Evolutionary conservation across 2,888 invertebrate species (phyloP), one percentile per base, ranked within the genome.

Genomic region (Nasonia oneida): DNA sequence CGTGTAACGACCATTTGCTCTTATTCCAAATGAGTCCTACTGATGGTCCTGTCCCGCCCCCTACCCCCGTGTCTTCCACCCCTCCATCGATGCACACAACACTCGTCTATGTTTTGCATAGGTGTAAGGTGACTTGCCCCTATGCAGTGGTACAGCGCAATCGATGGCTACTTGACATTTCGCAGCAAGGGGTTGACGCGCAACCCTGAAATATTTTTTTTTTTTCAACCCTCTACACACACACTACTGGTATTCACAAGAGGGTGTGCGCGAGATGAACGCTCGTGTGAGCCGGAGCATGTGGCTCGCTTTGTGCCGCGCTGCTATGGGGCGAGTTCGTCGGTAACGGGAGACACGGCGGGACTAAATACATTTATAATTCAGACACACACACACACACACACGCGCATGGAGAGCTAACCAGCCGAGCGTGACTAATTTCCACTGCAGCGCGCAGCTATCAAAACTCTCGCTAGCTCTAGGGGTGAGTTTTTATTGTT

Each of bases 81-180:
- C 42, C 23, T 29, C 23, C 64, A 64, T 5, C 64, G 64, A 10
- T 29, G 29, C 4, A 37, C 37, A 4, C 23, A 29, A 23, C n/a
- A 23, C 64, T 10, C n/a, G 64, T 3, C 37, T 37, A 33, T 67
- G 29, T 29, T 12, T 42, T 67, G 5, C 14, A 1, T 14, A 29
- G 67, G 67, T 42, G 10, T 42, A 42, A 42, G 67, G 67, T 14
- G 14, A 29, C 12, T 10, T 23, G 33, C 37, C 4, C 33, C 10
- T 23, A 29, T 33, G 2, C 29, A 10, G 39, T 39, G 10, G 14
- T 14, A 29, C 64, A 42, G 42, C 64, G 57, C 53, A 78, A 84
- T 84, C 84, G 64, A 84, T n/a, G 12, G 73, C 84, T 79, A 84
- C 84, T 78, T 78, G 79, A 84, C 78, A 79, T 84, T 79, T 73